Base-by-base conservation (phyloP, 2,888 invertebrate genomes). In the Erebia ligea region DNA sequence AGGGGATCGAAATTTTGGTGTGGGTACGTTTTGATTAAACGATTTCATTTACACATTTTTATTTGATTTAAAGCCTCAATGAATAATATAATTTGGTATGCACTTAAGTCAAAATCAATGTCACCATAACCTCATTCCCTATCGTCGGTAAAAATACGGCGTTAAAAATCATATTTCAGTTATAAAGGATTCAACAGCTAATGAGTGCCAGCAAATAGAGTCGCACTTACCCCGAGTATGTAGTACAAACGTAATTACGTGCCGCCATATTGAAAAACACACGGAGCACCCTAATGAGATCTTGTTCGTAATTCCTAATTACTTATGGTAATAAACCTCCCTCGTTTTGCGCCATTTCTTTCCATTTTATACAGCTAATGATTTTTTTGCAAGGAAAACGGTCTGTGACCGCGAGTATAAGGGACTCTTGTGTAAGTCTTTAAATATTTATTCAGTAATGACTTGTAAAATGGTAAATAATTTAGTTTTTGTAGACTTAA, bases 291-390 rank as follows among this genome's bases (percentile, higher is more conserved):
- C 25, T 63, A 63, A 63, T 50, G 63, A 63, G 63, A 63, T 63
- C 25, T 50, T 63, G 63, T 63, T 34, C 50, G 50, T 50, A 25
- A 63, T 63, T 50, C 48, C 63, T 52, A 63, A 63, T 48, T 63
- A 63, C 50, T 52, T 63, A 50, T 63, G 63, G 34, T 63, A 63
- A 52, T 63, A 63, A 25, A 63, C 48, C 50, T 25, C n/a, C 50
- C 15, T 34, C 21, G 34, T 50, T 63, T 63, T 25, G 21, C 50
- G n/a, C 62, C 48, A 34, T 50, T 63, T n/a, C 63, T 63, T 19
- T 50, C 34, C 25, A 40, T 34, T 45, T 45, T 25, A 13, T 52
- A n/a, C 63, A 13, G 50, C 63, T 63, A 50, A 52, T 63, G 50
- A 34, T 63, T 63, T 21, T 63, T 48, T 50, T 62, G 21, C 19